These are phyloP conservation scores for Cirrhinus molitorella DNA, from an alignment of 2,797 vertebrate species.

Conservation along the genomic window DNA sequence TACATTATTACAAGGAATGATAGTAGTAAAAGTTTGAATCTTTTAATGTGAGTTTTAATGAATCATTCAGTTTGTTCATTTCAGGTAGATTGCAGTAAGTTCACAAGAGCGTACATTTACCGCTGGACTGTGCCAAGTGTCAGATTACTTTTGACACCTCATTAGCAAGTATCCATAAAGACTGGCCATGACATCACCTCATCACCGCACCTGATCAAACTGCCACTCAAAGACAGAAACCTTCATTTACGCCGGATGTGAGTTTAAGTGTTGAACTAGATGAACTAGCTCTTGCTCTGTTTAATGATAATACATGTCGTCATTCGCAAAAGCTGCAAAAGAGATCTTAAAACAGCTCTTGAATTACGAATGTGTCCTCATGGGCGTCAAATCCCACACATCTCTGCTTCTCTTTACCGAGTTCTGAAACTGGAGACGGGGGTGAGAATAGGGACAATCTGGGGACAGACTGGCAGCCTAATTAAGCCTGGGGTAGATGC, in stretches of 20 bases:
- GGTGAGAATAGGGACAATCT: conserved; percentile 54
- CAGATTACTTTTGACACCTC: conserved; percentile 57
- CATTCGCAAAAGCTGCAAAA: conserved; percentile 7
- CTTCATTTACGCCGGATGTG: conserved; percentile 20
- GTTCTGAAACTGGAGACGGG: conserved; percentile 21
- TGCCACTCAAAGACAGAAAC: conserved; percentile 37
- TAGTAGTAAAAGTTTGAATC: conserved; percentile 33
- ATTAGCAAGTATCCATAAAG: conserved; percentile 58
- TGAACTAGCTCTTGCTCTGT: conserved; percentile 29
- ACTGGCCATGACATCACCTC: conserved; percentile 54
- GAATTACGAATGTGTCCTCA: conserved; percentile 20
- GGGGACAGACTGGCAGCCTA: conserved; percentile 59
- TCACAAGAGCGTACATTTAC: conserved; percentile 32
- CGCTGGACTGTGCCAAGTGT: conserved; percentile 48
- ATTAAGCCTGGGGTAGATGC: conserved; percentile 59
- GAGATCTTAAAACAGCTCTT: conserved; percentile 44
- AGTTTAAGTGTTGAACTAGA: conserved; percentile 18
- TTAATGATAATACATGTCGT: conserved; percentile 26
- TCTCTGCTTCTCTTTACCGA: conserved; percentile 32
- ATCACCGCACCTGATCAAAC: conserved; percentile 48
- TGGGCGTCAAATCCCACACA: conserved; percentile 41
- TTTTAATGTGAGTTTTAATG: conserved; percentile 51
- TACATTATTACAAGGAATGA: background rate
- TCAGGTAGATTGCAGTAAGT: conserved; percentile 31
- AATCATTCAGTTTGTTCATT: conserved; percentile 42